Evolutionary conservation across 2,797 vertebrate genomes (phyloP), one percentile per base, ranked within the genome.

Genomic region (Sebastes trivittatus): DNA sequence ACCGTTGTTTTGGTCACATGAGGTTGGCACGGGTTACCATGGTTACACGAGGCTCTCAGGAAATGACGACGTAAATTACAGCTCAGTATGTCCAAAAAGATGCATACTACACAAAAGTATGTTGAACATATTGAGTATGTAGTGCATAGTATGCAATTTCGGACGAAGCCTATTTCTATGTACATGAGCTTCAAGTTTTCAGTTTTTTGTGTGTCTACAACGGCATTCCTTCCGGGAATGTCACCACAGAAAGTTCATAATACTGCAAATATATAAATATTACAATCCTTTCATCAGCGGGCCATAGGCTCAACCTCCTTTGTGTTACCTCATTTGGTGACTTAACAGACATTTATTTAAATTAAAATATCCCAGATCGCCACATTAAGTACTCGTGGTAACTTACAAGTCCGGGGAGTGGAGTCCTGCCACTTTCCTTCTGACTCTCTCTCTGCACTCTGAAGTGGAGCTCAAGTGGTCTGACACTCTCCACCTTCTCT

Each of bases 401-500:
- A 82, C 78, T 60, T 75, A 54, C 63, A 83, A 66, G 46, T 81
- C 78, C n/a, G 36, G 55, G 38, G 78, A 77, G 74, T 62, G 77
- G 66, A 77, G 60, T 78, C 30, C 36, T 59, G 16, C 83, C 56
- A 68, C 72, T 84, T 38, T 82, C 55, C 34, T 64, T 70, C 67
- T 64, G 70, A 52, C 61, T 56, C 69, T 72, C 61, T 82, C 84
- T 89, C 78, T 82, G 76, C 69, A 52, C 88, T 82, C 86, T 92
- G 70, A 94, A 95, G 93, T 93, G 91, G 88, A 75, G 74, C 86
- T 94, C 89, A 92, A 94, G 93, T 92, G 91, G 84, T 89, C 86
- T 89, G 89, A 93, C 90, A 92, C 87, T 91, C 82, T 92, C 84
- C 87, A 92, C 89, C 89, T 91, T 91, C 76, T 6, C 66, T 91